These are phyloP conservation scores for Eilema depressum DNA, from an alignment of 2,888 invertebrate species.

Conservation along the genomic window DNA sequence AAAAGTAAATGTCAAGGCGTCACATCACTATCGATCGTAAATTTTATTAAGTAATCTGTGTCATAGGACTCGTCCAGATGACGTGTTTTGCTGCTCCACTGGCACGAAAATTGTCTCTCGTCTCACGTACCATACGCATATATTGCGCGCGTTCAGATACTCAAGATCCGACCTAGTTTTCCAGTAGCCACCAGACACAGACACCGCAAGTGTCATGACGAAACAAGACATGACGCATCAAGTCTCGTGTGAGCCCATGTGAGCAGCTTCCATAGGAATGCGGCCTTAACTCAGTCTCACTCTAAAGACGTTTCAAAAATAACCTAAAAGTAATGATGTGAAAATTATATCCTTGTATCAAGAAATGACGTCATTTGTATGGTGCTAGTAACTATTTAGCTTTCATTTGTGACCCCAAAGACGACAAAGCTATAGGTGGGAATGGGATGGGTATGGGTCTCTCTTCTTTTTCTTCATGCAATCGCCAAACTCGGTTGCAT, in stretches of 20 bases:
- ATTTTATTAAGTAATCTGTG: neutral
- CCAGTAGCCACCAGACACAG: neutral
- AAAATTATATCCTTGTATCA: too few species aligned
- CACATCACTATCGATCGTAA: neutral
- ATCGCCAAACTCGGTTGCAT: neutral
- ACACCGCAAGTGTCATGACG: neutral
- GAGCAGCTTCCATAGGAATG: neutral
- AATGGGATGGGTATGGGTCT: too few species aligned
- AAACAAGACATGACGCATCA: neutral
- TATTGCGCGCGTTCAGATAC: neutral
- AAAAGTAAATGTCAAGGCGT: neutral
- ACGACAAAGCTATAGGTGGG: too few species aligned
- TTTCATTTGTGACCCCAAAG: too few species aligned
- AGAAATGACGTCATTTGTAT: too few species aligned
- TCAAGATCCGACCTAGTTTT: neutral
- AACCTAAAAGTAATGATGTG: too few species aligned
- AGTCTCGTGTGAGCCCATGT: neutral
- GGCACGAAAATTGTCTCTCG: constrained; percentile 1
- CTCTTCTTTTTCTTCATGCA: neutral
- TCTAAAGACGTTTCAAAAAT: neutral
- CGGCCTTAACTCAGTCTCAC: neutral
- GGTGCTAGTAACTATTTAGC: too few species aligned
- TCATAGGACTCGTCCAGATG: neutral
- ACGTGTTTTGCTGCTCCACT: neutral
- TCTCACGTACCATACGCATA: neutral